A percentile compares a stretch with the other conserved stretches of the same genome.
phyloP scores from a whole-genome alignment of 64 coral and sea anemone genomes.

The Montipora cactus region DNA sequence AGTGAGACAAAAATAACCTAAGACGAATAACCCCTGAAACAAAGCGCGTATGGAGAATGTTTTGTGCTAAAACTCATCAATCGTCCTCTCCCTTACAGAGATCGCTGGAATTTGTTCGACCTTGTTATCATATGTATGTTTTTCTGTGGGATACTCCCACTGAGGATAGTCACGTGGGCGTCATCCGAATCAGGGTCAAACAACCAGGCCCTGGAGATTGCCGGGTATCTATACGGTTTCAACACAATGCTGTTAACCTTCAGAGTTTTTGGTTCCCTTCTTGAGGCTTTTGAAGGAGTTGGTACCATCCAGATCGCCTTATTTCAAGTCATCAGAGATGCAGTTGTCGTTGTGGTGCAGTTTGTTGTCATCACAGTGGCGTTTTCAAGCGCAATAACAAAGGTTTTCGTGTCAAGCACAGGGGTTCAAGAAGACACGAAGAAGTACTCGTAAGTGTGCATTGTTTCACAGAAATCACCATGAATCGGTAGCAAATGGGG shows the following conservation, averaged over 20 bases:
- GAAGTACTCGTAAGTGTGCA: background rate
- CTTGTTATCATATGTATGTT: background rate
- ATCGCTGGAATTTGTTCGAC: slow-evolving; percentile 42
- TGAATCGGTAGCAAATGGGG: no score
- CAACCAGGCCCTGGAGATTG: background rate
- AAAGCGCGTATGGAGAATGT: no score
- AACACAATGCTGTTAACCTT: slow-evolving; percentile 49
- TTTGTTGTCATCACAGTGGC: background rate
- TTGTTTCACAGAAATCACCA: no score
- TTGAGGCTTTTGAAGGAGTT: no score
- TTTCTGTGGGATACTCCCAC: background rate
- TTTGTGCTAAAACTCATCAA: no score
- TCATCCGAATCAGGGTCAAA: no score
- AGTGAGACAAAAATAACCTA: no score
- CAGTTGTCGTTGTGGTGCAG: no score
- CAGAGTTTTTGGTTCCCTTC: background rate
- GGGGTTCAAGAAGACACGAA: background rate
- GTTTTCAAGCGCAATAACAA: slow-evolving; percentile 2
- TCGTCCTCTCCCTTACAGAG: no score
- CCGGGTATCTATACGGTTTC: slow-evolving; percentile 42
- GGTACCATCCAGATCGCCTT: background rate
- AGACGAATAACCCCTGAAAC: no score
- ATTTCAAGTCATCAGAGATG: background rate
- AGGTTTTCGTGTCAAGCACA: no score
- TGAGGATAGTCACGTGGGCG: slow-evolving; percentile 32